Evolutionary conservation across 2,113 vertebrate genomes (phyloP).

Genomic region (Hiodon alosoides): DNA sequence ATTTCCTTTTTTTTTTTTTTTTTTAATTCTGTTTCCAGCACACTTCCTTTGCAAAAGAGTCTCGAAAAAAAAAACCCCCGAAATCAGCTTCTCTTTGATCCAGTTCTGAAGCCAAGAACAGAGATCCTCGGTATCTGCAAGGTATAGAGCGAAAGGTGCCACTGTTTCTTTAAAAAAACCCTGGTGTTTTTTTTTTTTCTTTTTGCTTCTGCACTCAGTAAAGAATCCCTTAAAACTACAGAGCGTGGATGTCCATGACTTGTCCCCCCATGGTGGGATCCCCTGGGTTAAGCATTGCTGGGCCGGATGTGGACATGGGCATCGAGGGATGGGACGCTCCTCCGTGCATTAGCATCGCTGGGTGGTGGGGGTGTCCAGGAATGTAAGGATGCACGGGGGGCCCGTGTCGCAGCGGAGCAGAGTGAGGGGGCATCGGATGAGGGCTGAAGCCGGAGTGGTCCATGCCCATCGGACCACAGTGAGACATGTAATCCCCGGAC

Average conservation of each 20-base stretch:
- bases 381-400: slow-evolving; percentile 82
- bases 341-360: slow-evolving; percentile 81
- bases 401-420: slow-evolving; percentile 76
- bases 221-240: slow-evolving; percentile 70
- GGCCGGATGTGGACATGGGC: slow-evolving; percentile 83
- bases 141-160: background rate
- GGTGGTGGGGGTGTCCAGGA: slow-evolving; percentile 83
- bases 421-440: slow-evolving; percentile 75
- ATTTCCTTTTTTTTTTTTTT: background rate
- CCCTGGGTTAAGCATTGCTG: slow-evolving; percentile 75
- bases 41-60: slow-evolving; percentile 69
- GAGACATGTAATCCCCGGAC: slow-evolving; percentile 86
- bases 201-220: slow-evolving; percentile 38
- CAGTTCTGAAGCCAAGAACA: slow-evolving; percentile 63
- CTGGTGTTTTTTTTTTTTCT: background rate
- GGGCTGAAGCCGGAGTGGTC: slow-evolving; percentile 77
- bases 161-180: background rate
- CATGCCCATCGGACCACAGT: slow-evolving; percentile 78
- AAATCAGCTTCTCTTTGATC: slow-evolving; percentile 69
- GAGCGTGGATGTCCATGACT: slow-evolving; percentile 85
- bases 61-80: slow-evolving; percentile 50
- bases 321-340: slow-evolving; percentile 74
- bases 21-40: slow-evolving; percentile 29
- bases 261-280: slow-evolving; percentile 77
- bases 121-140: slow-evolving; percentile 16